phyloP scores from a whole-genome alignment of 2,888 invertebrate species.

The Argyra leucocephala region DNA sequence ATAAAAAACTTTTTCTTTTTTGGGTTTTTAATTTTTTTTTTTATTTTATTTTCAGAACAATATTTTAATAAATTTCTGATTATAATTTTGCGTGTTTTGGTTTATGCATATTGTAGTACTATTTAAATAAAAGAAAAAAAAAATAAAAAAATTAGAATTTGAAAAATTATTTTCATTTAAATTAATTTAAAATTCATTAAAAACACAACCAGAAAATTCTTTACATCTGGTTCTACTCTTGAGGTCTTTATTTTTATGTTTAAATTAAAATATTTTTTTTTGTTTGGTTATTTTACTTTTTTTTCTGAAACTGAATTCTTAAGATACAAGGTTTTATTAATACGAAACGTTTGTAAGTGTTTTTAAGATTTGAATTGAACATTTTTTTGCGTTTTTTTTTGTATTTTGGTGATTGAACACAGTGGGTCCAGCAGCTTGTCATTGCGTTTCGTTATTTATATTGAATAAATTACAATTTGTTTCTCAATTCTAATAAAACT shows the following conservation, averaged over 20 bases:
- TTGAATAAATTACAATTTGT: too few relatives aligned
- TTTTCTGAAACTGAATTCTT: too few relatives aligned
- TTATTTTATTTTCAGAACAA: too few relatives aligned
- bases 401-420: too few relatives aligned
- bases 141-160: background rate
- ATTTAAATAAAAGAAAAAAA: background rate
- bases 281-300: too few relatives aligned
- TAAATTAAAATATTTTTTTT: background rate
- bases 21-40: background rate
- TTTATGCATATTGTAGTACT: background rate
- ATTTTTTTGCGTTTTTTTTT: too few relatives aligned
- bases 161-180: background rate
- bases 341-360: too few relatives aligned
- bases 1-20: background rate
- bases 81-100: background rate
- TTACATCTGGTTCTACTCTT: background rate
- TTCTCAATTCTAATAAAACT: too few relatives aligned
- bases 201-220: background rate
- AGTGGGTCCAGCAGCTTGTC: too few relatives aligned
- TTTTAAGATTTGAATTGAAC: too few relatives aligned
- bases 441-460: too few relatives aligned
- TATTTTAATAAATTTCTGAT: background rate
- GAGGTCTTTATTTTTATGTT: background rate
- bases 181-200: conserved; percentile 6
- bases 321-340: too few relatives aligned